A percentile compares a stretch with the other conserved stretches of the same genome.
Evolutionary conservation across 2,797 vertebrate species (phyloP).

Genomic region (Neosilurus hyrtlii): DNA sequence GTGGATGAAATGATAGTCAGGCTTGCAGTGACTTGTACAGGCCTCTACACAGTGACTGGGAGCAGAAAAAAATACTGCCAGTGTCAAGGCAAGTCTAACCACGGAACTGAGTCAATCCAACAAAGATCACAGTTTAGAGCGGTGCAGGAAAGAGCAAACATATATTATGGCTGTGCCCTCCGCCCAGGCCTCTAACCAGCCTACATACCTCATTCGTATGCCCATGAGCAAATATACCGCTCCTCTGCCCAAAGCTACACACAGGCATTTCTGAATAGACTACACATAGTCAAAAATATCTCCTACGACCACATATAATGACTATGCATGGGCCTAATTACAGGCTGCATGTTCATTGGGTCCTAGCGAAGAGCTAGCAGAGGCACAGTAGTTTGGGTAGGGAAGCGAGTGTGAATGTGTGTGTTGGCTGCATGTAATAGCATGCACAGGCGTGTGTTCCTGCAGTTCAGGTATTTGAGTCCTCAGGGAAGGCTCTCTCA

Average conservation of each 20-base stretch:
- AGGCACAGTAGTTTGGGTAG: constrained; percentile 46
- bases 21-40: constrained; percentile 69
- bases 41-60: constrained; percentile 47
- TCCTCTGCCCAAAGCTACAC: constrained; percentile 53
- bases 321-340: constrained; percentile 55
- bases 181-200: constrained; percentile 44
- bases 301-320: constrained; percentile 50
- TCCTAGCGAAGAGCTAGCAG: constrained; percentile 46
- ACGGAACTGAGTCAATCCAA: constrained; percentile 44
- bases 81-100: constrained; percentile 63
- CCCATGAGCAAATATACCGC: constrained; percentile 46
- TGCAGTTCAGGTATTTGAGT: constrained; percentile 77
- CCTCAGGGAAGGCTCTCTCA: constrained; percentile 70
- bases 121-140: constrained; percentile 45
- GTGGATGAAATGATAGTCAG: constrained; percentile 58
- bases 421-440: constrained; percentile 59
- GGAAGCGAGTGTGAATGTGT: constrained; percentile 30
- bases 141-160: constrained; percentile 41
- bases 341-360: constrained; percentile 47
- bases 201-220: constrained; percentile 49
- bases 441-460: constrained; percentile 65
- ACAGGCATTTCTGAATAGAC: constrained; percentile 48
- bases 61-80: constrained; percentile 32
- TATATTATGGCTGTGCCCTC: constrained; percentile 44
- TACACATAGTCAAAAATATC: constrained; percentile 56